These are phyloP conservation scores for Halisarca cf. caerulea DNA, from an alignment of 37 sponge, comb jelly and placozoan species.

Conservation along the genomic window DNA sequence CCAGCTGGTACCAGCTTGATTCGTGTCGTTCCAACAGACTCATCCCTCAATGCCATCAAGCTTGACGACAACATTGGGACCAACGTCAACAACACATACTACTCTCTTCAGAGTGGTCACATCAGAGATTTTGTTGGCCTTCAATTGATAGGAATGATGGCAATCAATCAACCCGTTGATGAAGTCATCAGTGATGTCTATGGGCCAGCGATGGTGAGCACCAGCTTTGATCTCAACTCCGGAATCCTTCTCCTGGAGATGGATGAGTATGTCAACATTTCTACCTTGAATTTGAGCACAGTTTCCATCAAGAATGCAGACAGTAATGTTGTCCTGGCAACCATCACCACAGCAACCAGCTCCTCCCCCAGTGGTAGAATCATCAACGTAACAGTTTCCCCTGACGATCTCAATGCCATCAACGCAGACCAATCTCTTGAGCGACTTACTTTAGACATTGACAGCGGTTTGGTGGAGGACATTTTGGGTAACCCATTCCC, in stretches of 20 bases:
- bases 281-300: constrained; percentile 43
- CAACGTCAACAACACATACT: constrained; percentile 35
- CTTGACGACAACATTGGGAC: constrained; percentile 42
- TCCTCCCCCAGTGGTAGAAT: constrained; percentile 40
- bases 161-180: constrained; percentile 24
- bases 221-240: constrained; percentile 67
- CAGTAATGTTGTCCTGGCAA: constrained; percentile 19
- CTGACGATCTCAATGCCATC: constrained; percentile 57
- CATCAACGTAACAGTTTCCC: constrained; percentile 35
- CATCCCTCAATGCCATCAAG: constrained; percentile 53
- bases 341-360: not conserved
- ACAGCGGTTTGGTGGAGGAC: constrained; percentile 49
- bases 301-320: constrained; percentile 51
- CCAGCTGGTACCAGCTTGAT: constrained; percentile 64
- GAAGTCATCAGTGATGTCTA: constrained; percentile 55
- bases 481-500: constrained; percentile 42
- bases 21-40: constrained; percentile 48
- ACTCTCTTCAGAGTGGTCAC: constrained; percentile 35
- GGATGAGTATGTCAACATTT: constrained; percentile 57
- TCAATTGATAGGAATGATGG: constrained; percentile 28
- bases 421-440: constrained; percentile 45
- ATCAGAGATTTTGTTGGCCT: constrained; percentile 75
- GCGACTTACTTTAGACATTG: constrained; percentile 32
- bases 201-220: constrained; percentile 62
- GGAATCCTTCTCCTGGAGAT: constrained; percentile 60